Conservation (phyloP, 2,797 vertebrate genomes). For the Epinephelus awoara region DNA sequence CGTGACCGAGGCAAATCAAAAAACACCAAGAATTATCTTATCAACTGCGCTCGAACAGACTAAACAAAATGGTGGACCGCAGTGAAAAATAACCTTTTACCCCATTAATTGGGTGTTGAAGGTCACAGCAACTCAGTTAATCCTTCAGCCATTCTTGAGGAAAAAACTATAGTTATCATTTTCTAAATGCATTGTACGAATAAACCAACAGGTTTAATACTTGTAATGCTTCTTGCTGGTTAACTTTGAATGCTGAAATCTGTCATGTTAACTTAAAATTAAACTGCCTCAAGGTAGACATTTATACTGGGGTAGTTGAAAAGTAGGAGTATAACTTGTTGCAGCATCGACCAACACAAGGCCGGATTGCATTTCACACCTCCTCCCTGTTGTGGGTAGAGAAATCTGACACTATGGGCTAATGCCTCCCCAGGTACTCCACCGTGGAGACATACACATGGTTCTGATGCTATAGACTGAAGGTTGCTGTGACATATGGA, state of each 20-base stretch:
- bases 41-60: not conserved
- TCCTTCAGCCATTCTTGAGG: not conserved
- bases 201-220: too few relatives aligned
- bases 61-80: not conserved
- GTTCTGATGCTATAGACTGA: not conserved
- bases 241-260: too few relatives aligned
- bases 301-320: too few relatives aligned
- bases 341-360: too few relatives aligned
- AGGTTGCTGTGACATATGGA: not conserved
- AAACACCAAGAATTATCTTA: not conserved
- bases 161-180: not conserved
- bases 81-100: not conserved
- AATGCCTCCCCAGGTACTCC: constrained; percentile 12
- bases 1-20: not conserved
- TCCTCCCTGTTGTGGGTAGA: not conserved
- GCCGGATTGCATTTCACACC: constrained; percentile 7
- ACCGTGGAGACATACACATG: constrained; percentile 6
- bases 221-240: too few relatives aligned
- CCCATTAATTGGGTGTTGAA: not conserved
- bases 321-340: too few relatives aligned
- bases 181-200: not conserved
- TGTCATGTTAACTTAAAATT: too few relatives aligned
- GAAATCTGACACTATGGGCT: constrained; percentile 36
- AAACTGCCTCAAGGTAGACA: too few relatives aligned
- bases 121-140: not conserved